These are phyloP conservation scores for Sebastes matsubarae DNA, from an alignment of 2,797 vertebrate species.

Conservation along the genomic window DNA sequence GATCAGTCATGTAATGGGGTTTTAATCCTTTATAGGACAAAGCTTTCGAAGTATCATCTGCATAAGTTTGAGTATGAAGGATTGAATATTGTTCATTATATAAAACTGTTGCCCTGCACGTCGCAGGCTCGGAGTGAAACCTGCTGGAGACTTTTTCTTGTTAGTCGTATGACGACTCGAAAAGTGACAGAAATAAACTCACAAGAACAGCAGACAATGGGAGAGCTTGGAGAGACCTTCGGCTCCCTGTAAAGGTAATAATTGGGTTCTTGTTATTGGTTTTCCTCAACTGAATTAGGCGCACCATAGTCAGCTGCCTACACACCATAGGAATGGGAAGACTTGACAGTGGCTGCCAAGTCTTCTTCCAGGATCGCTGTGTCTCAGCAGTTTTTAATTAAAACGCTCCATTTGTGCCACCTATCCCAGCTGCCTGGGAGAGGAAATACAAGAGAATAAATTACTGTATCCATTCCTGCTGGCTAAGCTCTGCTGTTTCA, in stretches of 20 bases:
- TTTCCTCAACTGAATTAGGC: slow-evolving; percentile 42
- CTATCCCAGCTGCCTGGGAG: slow-evolving; percentile 64
- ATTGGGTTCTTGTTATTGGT: slow-evolving; percentile 51
- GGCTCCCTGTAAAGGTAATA: slow-evolving; percentile 40
- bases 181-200: slow-evolving; percentile 12
- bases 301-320: slow-evolving; percentile 19
- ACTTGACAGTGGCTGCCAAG: slow-evolving; percentile 57
- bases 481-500: slow-evolving; percentile 38
- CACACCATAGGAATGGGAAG: slow-evolving; percentile 42
- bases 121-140: background rate
- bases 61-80: background rate
- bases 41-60: background rate
- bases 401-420: slow-evolving; percentile 79
- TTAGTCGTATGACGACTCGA: background rate
- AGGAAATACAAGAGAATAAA: slow-evolving; percentile 67
- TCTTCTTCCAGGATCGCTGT: slow-evolving; percentile 61
- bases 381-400: slow-evolving; percentile 84
- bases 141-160: background rate
- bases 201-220: background rate
- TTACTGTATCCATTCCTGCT: slow-evolving; percentile 59
- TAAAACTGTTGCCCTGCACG: background rate
- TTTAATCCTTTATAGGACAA: background rate
- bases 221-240: background rate
- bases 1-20: background rate
- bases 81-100: background rate